Evolutionary conservation across 1,140 invertebrate species (phyloP).

Genomic region (Daktulosphaira vitifoliae): DNA sequence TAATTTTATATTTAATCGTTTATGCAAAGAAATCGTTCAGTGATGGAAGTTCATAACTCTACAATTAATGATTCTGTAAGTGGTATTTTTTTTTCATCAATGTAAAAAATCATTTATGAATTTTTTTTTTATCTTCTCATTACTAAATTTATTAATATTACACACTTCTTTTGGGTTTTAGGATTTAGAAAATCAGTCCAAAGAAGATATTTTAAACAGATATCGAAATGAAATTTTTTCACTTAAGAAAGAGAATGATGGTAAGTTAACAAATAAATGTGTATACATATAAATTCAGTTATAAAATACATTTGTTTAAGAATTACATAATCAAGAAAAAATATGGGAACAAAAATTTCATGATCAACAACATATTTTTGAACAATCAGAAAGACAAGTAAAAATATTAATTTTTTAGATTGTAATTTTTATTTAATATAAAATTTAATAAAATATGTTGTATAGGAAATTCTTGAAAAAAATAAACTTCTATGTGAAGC

Average conservation of each 20-base stretch:
- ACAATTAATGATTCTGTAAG: too few relatives aligned
- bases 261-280: too few relatives aligned
- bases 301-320: neutral
- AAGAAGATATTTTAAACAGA: conserved; percentile 18
- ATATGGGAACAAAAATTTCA: conserved; percentile 11
- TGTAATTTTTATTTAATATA: too few relatives aligned
- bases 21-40: too few relatives aligned
- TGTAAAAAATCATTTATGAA: too few relatives aligned
- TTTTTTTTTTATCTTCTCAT: too few relatives aligned
- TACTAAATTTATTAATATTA: too few relatives aligned
- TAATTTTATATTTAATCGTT: too few relatives aligned
- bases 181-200: conserved; percentile 5
- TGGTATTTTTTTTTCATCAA: too few relatives aligned
- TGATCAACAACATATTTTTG: conserved; percentile 6
- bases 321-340: conserved; percentile 8
- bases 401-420: neutral
- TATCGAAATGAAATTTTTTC: conserved; percentile 6
- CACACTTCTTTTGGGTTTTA: too few relatives aligned
- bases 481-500: conserved; percentile 10
- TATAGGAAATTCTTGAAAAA: conserved; percentile 15
- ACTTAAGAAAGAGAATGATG: conserved; percentile 22
- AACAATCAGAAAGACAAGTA: conserved; percentile 24
- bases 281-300: too few relatives aligned
- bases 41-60: too few relatives aligned
- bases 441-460: neutral